Conservation (phyloP, 1,140 invertebrate species). For the Polyergus mexicanus region DNA sequence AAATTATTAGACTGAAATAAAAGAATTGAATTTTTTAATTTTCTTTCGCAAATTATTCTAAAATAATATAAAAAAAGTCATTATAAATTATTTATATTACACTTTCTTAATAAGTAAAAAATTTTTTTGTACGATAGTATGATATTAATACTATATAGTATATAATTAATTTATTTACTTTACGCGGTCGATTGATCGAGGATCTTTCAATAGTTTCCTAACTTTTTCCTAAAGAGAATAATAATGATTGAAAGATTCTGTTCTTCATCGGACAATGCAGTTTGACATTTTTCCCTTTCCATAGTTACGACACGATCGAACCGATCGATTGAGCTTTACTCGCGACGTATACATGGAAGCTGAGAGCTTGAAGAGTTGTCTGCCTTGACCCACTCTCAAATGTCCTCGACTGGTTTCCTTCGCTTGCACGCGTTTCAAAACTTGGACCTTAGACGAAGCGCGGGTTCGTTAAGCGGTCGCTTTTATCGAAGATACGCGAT, state of each 20-base stretch:
- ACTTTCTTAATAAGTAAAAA: too few relatives aligned
- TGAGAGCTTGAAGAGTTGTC: constrained; percentile 41
- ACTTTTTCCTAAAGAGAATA: too few relatives aligned
- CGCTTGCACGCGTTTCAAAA: not conserved
- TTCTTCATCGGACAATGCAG: not conserved
- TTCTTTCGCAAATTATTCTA: too few relatives aligned
- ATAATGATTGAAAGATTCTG: not conserved
- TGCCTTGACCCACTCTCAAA: constrained; percentile 65
- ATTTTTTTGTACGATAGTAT: too few relatives aligned
- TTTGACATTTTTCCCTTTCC: not conserved
- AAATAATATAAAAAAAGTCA: too few relatives aligned
- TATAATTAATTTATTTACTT: too few relatives aligned
- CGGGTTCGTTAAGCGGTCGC: not conserved
- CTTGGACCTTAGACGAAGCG: constrained; percentile 11
- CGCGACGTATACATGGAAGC: constrained; percentile 58
- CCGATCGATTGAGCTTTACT: constrained; percentile 21
- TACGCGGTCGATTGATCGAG: too few relatives aligned
- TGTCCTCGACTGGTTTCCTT: constrained; percentile 51
- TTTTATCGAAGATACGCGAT: not conserved
- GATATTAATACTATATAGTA: too few relatives aligned
- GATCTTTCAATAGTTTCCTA: not conserved
- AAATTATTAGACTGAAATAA: not conserved
- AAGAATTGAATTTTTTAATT: too few relatives aligned
- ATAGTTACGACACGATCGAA: not conserved
- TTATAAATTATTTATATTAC: too few relatives aligned